Conservation (phyloP, 2,797 vertebrate genomes). For the Muraenolepis orangiensis region DNA sequence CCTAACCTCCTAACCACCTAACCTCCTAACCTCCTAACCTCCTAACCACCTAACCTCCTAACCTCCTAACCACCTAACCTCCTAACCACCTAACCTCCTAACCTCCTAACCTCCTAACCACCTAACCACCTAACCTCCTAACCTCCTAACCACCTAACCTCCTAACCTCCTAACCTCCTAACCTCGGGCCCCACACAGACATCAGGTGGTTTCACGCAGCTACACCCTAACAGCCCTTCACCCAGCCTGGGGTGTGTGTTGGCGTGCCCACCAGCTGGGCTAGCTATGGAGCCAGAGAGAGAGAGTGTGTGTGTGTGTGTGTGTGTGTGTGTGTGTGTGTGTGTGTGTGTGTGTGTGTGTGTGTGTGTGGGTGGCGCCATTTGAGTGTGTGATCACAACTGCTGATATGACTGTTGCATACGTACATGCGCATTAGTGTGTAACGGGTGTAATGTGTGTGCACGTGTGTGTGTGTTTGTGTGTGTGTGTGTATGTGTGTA, state of each 20-base stretch:
- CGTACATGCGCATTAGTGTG: slow-evolving; percentile 1
- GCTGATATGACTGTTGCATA: background rate
- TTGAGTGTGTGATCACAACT: slow-evolving; percentile 1
- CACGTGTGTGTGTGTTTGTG: background rate
- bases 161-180: slow-evolving; percentile 23
- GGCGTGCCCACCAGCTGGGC: too few species aligned
- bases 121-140: too few species aligned
- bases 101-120: too few species aligned
- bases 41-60: too few species aligned
- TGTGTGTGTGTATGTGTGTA: slow-evolving; percentile 8
- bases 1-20: too few species aligned
- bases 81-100: too few species aligned
- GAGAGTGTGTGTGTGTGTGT: background rate
- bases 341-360: background rate
- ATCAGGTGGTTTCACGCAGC: background rate
- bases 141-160: background rate
- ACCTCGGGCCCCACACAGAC: slow-evolving; percentile 31
- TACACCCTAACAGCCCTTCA: background rate
- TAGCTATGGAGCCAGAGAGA: background rate
- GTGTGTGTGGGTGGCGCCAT: too few species aligned
- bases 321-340: background rate
- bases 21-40: too few species aligned
- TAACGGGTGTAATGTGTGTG: background rate
- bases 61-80: too few species aligned
- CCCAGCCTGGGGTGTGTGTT: slow-evolving; percentile 4